Base-by-base conservation (phyloP, 2,888 invertebrate species). In the Yponomeuta malinellus region DNA sequence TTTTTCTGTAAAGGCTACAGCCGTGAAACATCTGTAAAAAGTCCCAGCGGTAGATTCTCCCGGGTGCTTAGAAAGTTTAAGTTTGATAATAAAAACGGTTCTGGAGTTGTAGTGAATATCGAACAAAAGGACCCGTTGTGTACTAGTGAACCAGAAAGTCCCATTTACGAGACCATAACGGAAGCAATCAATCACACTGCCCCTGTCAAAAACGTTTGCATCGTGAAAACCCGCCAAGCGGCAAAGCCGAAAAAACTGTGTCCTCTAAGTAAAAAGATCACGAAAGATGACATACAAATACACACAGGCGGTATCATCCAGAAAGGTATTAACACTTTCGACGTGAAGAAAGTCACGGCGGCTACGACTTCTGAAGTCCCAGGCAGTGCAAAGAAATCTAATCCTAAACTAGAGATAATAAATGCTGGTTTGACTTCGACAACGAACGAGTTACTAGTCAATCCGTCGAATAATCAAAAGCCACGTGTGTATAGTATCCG, bases 381-480 rank as follows among this genome's bases (percentile, higher is more conserved):
- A 48, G 70, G 73, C 48, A 72, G 70, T 23, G 31, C 63, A 68
- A 70, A 69, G 48, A 70, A 69, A 63, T 64, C 37, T 72, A 83
- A 83, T 78, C 79, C 84, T 78, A 81, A 81, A 75, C 77, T 94
- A 12, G 93, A 93, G 71, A 95, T 95, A 75, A 90, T 93, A 73
- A 94, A 93, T 71, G 88, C 93, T 70, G 93, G 93, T 73, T 86
- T 95, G 72, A 90, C 94, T 4, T 95, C 93, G 1, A 95, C 95
- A 3, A 95, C 95, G 64, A 95, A 95, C 80, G 89, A 92, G 73
- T 83, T 84, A 79, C 66, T 74, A 10, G 71, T 71, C 15, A 73
- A 74, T 63, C 59, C 70, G 48, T 59, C 69, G n/a, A 52, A 70
- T 75, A 43, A 43, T 8, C 76, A 12, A 78, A 68, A 82, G 43